These are phyloP conservation scores for Sceloporus tristichus DNA, from an alignment of 2,113 vertebrate genomes.

Conservation along the genomic window DNA sequence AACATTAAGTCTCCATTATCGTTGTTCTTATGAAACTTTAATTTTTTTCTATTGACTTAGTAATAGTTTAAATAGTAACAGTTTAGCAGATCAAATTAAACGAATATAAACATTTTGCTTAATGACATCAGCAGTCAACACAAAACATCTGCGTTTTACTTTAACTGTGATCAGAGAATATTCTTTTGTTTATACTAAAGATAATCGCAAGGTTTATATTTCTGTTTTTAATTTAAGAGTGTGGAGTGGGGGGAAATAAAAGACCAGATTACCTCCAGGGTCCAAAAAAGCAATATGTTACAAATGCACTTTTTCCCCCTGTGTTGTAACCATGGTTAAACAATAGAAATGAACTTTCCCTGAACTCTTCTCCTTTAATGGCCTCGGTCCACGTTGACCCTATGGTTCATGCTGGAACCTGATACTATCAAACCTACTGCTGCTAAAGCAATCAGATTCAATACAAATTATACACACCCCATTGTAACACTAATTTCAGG, in stretches of 20 bases:
- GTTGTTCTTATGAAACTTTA: constrained; percentile 50
- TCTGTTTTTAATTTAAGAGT: constrained; percentile 85
- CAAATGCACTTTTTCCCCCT: constrained; percentile 81
- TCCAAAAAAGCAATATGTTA: constrained; percentile 85
- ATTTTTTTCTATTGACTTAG: constrained; percentile 67
- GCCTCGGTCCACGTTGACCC: constrained; percentile 92
- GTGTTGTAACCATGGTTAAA: constrained; percentile 93
- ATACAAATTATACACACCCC: constrained; percentile 88
- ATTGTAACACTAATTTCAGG: constrained; percentile 89
- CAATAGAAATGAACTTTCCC: constrained; percentile 99
- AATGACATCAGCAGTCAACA: constrained; percentile 74
- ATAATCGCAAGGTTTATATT: constrained; percentile 81
- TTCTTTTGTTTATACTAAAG: constrained; percentile 80
- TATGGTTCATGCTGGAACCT: constrained; percentile 90
- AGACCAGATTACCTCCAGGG: constrained; percentile 78
- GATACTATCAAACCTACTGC: constrained; percentile 94
- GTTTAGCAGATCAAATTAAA: constrained; percentile 76
- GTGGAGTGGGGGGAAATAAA: constrained; percentile 67
- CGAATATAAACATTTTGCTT: constrained; percentile 74
- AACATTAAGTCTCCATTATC: constrained; percentile 59
- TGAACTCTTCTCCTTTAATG: constrained; percentile 98
- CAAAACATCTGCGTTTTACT: constrained; percentile 74
- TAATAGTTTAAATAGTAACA: constrained; percentile 70
- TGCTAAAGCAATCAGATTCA: constrained; percentile 97
- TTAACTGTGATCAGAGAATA: constrained; percentile 76